These are phyloP conservation scores for Ischnus inquisitorius DNA, from an alignment of 2,888 invertebrate species.

Conservation along the genomic window DNA sequence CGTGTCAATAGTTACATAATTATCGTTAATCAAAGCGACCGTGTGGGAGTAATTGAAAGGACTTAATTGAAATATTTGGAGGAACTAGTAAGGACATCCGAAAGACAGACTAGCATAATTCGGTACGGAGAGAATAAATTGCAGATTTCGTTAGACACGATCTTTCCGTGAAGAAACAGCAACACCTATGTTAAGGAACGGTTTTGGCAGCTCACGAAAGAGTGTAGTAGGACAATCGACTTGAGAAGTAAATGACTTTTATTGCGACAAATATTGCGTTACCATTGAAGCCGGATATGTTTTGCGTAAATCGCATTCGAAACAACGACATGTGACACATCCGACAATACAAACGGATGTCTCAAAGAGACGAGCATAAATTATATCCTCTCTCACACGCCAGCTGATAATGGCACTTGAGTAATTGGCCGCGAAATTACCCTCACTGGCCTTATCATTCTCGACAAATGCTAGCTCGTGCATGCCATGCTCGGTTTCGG, in stretches of 20 bases:
- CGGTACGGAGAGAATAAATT: neutral
- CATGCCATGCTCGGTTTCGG: constrained; percentile 30
- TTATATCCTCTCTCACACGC: constrained; percentile 31
- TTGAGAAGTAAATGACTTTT: no score
- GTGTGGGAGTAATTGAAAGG: neutral
- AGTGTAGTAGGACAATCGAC: no score
- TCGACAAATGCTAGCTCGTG: constrained; percentile 33
- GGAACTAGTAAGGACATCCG: neutral
- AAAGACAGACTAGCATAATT: neutral
- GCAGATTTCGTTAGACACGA: neutral
- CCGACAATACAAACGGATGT: neutral
- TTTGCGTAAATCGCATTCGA: neutral
- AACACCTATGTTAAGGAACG: no score
- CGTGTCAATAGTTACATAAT: neutral
- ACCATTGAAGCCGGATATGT: no score
- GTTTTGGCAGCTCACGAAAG: no score
- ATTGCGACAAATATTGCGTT: no score
- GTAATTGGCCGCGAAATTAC: constrained; percentile 67
- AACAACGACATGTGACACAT: constrained; percentile 12
- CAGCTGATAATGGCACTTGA: constrained; percentile 61
- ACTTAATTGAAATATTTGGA: neutral
- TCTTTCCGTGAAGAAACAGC: neutral
- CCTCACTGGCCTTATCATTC: constrained; percentile 63
- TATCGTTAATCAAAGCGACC: neutral
- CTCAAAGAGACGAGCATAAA: constrained; percentile 54